A percentile compares a stretch with the other conserved stretches of the same genome.
phyloP scores from a whole-genome alignment of 2,888 invertebrate species.

The Caenorhabditis panamensis region DNA sequence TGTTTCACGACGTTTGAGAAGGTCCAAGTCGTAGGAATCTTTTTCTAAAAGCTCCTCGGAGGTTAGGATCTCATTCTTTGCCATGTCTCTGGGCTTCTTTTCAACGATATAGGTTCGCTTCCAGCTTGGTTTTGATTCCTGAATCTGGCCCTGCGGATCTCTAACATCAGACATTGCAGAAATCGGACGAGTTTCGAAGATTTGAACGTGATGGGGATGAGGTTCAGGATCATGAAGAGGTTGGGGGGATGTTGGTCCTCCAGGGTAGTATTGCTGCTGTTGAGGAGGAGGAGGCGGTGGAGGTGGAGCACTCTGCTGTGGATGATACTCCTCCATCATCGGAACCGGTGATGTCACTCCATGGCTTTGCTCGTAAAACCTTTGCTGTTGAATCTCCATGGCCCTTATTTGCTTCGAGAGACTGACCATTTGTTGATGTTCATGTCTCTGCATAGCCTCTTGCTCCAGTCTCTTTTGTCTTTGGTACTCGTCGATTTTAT shows the following conservation, averaged over 20 bases:
- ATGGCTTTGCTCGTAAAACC: conserved; percentile 70
- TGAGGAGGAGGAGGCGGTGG: conserved; percentile 27
- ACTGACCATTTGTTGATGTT: conserved; percentile 68
- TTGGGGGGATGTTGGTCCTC: conserved; percentile 36
- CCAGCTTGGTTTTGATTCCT: conserved; percentile 32
- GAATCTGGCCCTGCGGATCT: no score
- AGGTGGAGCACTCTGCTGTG: neutral
- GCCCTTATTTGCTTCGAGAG: conserved; percentile 76
- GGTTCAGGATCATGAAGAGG: conserved; percentile 33
- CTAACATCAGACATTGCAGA: conserved; percentile 68
- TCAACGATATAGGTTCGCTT: conserved; percentile 76
- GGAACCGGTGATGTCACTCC: conserved; percentile 71
- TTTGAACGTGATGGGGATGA: conserved; percentile 67
- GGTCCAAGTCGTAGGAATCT: conserved; percentile 79
- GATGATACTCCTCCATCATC: conserved; percentile 61
- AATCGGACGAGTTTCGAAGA: conserved; percentile 79
- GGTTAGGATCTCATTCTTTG: conserved; percentile 79
- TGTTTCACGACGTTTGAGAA: conserved; percentile 78
- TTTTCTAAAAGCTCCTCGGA: conserved; percentile 79
- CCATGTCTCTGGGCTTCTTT: conserved; percentile 67
- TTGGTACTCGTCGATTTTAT: conserved; percentile 74
- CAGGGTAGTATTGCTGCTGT: conserved; percentile 16
- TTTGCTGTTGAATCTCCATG: conserved; percentile 73
- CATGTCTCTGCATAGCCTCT: conserved; percentile 74
- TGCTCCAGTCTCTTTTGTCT: conserved; percentile 75